phyloP scores from a whole-genome alignment of 2,797 vertebrate genomes.

The Phylloscopus collybita region DNA sequence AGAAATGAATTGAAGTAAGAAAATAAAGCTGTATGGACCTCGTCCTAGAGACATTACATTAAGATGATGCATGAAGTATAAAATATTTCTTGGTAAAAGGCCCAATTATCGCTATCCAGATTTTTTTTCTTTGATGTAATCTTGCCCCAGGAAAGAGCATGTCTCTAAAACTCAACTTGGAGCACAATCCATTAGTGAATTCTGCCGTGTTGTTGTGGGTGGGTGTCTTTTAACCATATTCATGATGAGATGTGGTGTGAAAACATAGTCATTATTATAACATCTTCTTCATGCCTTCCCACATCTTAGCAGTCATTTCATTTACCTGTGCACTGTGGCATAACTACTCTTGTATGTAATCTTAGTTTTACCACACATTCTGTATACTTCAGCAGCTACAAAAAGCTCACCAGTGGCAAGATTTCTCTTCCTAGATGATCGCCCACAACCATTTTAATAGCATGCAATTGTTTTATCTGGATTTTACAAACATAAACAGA shows the following conservation, averaged over 20 bases:
- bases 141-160: not conserved
- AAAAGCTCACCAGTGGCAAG: not conserved
- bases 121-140: not conserved
- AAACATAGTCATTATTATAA: not conserved
- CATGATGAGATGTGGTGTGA: not conserved
- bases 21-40: not conserved
- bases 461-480: slow-evolving; percentile 8
- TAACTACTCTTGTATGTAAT: not conserved
- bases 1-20: not conserved
- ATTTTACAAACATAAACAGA: not conserved
- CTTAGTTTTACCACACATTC: not conserved
- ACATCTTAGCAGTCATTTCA: not conserved
- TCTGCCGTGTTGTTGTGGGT: not conserved
- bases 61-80: not conserved
- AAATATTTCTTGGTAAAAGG: not conserved
- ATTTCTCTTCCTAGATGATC: slow-evolving; percentile 22
- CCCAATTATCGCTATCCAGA: not conserved
- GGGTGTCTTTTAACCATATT: not conserved
- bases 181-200: not conserved
- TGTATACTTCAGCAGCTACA: not conserved
- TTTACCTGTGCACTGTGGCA: not conserved
- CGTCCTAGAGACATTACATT: not conserved
- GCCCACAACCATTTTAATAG: not conserved
- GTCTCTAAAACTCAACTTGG: not conserved
- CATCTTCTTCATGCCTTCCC: not conserved